Conservation (phyloP, 2,888 invertebrate genomes). For the Pandemis corylana region DNA sequence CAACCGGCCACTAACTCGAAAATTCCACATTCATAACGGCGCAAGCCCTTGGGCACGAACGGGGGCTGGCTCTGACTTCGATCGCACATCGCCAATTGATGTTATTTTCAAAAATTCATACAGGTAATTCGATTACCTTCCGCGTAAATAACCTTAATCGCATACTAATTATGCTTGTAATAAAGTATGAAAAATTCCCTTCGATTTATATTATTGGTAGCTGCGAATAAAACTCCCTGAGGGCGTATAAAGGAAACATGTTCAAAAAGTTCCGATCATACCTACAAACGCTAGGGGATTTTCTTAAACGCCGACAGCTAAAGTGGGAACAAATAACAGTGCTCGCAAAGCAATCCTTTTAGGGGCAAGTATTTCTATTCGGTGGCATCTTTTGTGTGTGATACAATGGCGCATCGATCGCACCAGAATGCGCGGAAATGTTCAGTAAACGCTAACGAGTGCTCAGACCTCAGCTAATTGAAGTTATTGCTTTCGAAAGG, state of each 20-base stretch:
- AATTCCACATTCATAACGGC: slow-evolving; percentile 80
- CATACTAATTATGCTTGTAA: slow-evolving; percentile 35
- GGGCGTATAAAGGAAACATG: slow-evolving; percentile 21
- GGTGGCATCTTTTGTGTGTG: slow-evolving; percentile 76
- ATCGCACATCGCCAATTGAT: slow-evolving; percentile 63
- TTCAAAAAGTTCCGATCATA: slow-evolving; percentile 13
- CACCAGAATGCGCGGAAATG: slow-evolving; percentile 69
- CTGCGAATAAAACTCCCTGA: slow-evolving; percentile 24
- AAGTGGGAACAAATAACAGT: slow-evolving; percentile 74
- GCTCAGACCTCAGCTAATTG: slow-evolving; percentile 68
- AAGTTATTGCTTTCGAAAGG: slow-evolving; percentile 65
- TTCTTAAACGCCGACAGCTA: slow-evolving; percentile 44
- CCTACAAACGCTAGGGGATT: slow-evolving; percentile 21
- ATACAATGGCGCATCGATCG: slow-evolving; percentile 80
- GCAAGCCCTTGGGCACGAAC: slow-evolving; percentile 69
- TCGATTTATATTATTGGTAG: slow-evolving; percentile 35
- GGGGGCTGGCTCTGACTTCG: slow-evolving; percentile 58
- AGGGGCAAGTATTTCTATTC: slow-evolving; percentile 72
- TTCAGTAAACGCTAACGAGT: slow-evolving; percentile 73
- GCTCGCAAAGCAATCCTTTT: slow-evolving; percentile 66
- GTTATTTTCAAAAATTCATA: slow-evolving; percentile 61
- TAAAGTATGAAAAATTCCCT: slow-evolving; percentile 29
- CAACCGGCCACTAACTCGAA: slow-evolving; percentile 78
- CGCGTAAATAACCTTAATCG: slow-evolving; percentile 50
- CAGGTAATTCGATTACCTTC: slow-evolving; percentile 55